These are phyloP conservation scores for Urosaurus nigricauda DNA, from an alignment of 2,797 vertebrate species.

Conservation along the genomic window DNA sequence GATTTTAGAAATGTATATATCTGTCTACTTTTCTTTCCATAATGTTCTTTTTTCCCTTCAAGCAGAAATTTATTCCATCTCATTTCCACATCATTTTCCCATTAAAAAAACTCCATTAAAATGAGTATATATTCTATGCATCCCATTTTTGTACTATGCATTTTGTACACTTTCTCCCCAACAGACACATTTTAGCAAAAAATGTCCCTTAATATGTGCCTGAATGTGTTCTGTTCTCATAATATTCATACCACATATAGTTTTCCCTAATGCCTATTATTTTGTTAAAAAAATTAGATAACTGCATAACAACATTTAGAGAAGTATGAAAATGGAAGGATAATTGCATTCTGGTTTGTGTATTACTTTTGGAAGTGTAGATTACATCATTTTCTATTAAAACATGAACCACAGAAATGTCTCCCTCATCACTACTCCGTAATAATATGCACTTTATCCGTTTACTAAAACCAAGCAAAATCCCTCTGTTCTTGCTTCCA, in stretches of 20 bases:
- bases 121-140: background rate
- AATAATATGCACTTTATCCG: background rate
- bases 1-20: background rate
- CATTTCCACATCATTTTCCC: background rate
- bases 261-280: background rate
- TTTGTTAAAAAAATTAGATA: background rate
- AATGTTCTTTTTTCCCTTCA: background rate
- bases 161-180: background rate
- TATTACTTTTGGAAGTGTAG: background rate
- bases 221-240: background rate
- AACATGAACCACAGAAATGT: background rate
- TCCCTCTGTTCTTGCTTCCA: rapidly evolving
- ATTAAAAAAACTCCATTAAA: background rate
- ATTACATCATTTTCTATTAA: background rate
- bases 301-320: background rate
- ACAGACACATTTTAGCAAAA: background rate
- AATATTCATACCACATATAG: background rate
- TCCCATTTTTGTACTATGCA: too few relatives aligned
- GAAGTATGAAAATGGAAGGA: background rate
- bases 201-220: background rate
- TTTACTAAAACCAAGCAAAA: background rate
- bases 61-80: background rate
- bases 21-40: background rate
- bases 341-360: background rate
- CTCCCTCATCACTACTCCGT: background rate